Evolutionary conservation across 2,888 invertebrate genomes (phyloP).

Genomic region (Agrochola lychnidis): DNA sequence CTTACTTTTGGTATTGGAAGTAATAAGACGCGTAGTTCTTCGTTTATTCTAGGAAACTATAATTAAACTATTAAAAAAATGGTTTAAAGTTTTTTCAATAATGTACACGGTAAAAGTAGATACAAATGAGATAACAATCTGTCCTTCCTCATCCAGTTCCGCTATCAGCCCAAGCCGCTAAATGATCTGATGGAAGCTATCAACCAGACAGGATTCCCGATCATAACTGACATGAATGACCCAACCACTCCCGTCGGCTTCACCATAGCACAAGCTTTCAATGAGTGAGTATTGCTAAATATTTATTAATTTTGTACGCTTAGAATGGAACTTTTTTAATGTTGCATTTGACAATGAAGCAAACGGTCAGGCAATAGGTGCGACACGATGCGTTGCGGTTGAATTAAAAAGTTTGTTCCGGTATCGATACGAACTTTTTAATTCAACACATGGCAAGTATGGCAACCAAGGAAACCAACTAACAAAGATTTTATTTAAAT

Average conservation of each 20-base stretch:
- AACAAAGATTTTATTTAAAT: too few relatives aligned
- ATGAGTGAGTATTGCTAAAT: constrained; percentile 79
- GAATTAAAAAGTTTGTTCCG: too few relatives aligned
- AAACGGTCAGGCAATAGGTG: not conserved
- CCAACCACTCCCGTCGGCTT: constrained; percentile 91
- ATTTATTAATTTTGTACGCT: not conserved
- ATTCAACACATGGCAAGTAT: too few relatives aligned
- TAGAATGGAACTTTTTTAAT: not conserved
- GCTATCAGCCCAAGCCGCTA: constrained; percentile 89
- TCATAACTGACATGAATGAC: constrained; percentile 91
- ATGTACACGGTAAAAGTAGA: not conserved
- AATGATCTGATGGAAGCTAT: constrained; percentile 90
- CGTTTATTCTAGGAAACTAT: too few relatives aligned
- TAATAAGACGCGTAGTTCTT: too few relatives aligned
- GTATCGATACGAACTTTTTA: too few relatives aligned
- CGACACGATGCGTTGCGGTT: too few relatives aligned
- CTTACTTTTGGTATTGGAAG: too few relatives aligned
- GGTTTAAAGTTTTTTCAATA: too few relatives aligned
- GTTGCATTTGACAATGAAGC: not conserved
- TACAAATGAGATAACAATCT: not conserved
- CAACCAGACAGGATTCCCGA: constrained; percentile 88
- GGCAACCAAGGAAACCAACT: too few relatives aligned
- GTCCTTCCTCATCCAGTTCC: constrained; percentile 82
- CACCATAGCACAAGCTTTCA: constrained; percentile 91
- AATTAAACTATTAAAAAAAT: too few relatives aligned